Conservation (phyloP, 2,888 invertebrate genomes). For the Lasioglossum vierecki region DNA sequence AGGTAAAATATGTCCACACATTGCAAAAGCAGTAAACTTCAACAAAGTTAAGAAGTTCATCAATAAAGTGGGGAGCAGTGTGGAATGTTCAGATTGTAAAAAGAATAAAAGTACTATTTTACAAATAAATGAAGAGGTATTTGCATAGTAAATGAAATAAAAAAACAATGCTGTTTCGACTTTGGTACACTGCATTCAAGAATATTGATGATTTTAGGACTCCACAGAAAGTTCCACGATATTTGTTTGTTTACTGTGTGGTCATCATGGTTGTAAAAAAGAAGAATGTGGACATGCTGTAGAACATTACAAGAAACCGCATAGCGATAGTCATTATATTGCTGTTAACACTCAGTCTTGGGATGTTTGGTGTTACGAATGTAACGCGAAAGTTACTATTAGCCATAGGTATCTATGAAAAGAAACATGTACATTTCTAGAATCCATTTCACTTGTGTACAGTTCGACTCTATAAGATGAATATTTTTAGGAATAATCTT, state of each 20-base stretch:
- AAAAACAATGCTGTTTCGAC: not conserved
- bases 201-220: conserved; percentile 55
- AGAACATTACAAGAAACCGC: conserved; percentile 90
- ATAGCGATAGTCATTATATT: conserved; percentile 91
- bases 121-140: conserved; percentile 84
- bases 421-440: not conserved
- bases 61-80: conserved; percentile 85
- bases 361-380: conserved; percentile 92
- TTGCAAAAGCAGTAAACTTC: conserved; percentile 89
- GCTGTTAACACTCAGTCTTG: conserved; percentile 90
- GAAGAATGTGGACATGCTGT: conserved; percentile 89
- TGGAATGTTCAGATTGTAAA: conserved; percentile 87
- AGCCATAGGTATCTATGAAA: conserved; percentile 79
- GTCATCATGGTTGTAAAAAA: conserved; percentile 90
- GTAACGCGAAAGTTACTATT: conserved; percentile 89
- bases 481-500: conserved; percentile 85
- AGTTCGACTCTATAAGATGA: not conserved
- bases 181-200: not conserved
- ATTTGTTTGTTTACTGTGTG: conserved; percentile 94
- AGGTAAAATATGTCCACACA: conserved; percentile 87
- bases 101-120: conserved; percentile 84
- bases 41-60: conserved; percentile 86
- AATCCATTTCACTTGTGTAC: not conserved
- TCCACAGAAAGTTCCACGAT: conserved; percentile 77
- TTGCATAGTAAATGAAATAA: not conserved